Evolutionary conservation across 2,113 vertebrate genomes (phyloP).

Genomic region (Erythrolamprus reginae): DNA sequence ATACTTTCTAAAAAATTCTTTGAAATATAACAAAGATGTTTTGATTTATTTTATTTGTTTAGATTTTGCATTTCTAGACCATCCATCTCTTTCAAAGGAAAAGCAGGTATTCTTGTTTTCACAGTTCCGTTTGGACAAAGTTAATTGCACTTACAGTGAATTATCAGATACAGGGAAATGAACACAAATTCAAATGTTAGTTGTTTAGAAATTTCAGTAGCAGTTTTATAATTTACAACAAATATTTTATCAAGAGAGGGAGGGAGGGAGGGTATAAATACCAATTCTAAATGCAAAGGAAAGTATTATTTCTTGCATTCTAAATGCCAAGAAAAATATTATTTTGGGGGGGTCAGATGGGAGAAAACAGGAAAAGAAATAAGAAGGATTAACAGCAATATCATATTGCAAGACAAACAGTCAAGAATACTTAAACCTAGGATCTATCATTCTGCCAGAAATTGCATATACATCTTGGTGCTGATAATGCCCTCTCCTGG

Average conservation of each 20-base stretch:
- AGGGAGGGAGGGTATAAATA: not conserved
- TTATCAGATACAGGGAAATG: not conserved
- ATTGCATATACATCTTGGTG: conserved; percentile 45
- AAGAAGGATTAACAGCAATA: conserved; percentile 50
- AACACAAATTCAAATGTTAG: not conserved
- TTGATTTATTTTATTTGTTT: not conserved
- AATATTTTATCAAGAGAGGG: not conserved
- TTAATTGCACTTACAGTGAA: not conserved
- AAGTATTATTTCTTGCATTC: not conserved
- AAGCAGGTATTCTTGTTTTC: not conserved
- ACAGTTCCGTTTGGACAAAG: not conserved
- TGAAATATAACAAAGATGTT: not conserved
- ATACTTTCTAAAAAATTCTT: not conserved
- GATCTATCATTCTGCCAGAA: conserved; percentile 54
- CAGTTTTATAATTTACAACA: not conserved
- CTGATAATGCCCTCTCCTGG: conserved; percentile 76
- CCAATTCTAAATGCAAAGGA: conserved; percentile 3
- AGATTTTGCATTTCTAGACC: not conserved
- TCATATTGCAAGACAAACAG: conserved; percentile 39
- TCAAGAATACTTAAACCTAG: conserved; percentile 57
- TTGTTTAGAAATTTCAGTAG: not conserved
- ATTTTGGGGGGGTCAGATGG: not conserved
- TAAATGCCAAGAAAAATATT: not conserved
- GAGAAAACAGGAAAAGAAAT: not conserved
- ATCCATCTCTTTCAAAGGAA: not conserved